These are phyloP conservation scores for Labrus mixtus DNA, from an alignment of 2,113 vertebrate species.

Conservation along the genomic window DNA sequence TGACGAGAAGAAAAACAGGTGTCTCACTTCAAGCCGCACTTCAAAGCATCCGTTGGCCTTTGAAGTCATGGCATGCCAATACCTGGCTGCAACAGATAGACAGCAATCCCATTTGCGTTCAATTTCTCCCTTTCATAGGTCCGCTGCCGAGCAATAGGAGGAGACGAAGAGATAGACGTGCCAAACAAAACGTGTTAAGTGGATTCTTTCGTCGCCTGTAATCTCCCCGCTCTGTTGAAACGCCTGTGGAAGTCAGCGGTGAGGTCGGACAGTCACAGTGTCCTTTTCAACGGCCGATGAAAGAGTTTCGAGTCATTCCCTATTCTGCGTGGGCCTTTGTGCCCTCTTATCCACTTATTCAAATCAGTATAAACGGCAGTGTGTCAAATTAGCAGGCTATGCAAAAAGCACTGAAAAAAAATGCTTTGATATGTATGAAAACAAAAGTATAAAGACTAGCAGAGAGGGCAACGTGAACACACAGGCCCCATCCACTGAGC, in stretches of 20 bases:
- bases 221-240: conserved; percentile 61
- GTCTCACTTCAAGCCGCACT: conserved; percentile 73
- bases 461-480: conserved; percentile 55
- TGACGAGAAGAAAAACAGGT: conserved; percentile 61
- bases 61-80: conserved; percentile 74
- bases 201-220: conserved; percentile 77
- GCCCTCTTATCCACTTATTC: conserved; percentile 80
- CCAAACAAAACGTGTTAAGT: conserved; percentile 81
- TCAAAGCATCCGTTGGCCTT: conserved; percentile 79
- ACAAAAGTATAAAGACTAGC: conserved; percentile 71
- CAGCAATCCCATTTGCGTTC: conserved; percentile 72
- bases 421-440: conserved; percentile 74
- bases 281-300: conserved; percentile 76
- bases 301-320: conserved; percentile 73
- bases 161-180: conserved; percentile 70
- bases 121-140: conserved; percentile 71
- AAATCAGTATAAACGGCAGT: conserved; percentile 75
- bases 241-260: conserved; percentile 52
- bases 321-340: conserved; percentile 73
- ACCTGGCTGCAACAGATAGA: conserved; percentile 74
- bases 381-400: conserved; percentile 73
- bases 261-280: conserved; percentile 76
- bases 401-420: conserved; percentile 56
- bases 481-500: conserved; percentile 66
- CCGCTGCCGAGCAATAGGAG: conserved; percentile 64